These are phyloP conservation scores for Sarcophilus harrisii DNA, from an alignment of 2,797 vertebrate genomes.

Conservation along the genomic window DNA sequence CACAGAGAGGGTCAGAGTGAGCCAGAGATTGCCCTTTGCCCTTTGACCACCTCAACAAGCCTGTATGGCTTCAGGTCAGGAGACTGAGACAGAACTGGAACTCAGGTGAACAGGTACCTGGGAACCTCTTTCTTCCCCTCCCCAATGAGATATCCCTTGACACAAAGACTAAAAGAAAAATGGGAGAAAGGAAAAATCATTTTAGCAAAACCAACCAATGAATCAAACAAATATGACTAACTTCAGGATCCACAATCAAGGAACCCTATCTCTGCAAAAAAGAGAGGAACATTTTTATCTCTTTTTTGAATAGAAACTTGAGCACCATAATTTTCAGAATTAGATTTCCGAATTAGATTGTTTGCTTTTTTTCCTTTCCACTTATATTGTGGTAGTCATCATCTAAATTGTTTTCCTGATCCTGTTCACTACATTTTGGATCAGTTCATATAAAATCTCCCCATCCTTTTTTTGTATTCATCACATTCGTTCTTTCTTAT, in stretches of 20 bases:
- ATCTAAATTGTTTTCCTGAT: background rate
- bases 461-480: background rate
- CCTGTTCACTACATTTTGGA: background rate
- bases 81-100: background rate
- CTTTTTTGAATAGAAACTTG: background rate
- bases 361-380: background rate
- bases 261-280: background rate
- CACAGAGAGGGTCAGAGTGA: constrained; percentile 28
- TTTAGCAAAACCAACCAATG: background rate
- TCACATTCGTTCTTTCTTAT: background rate
- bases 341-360: background rate
- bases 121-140: background rate
- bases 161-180: background rate
- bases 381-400: background rate
- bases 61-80: background rate
- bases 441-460: background rate
- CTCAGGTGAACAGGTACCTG: background rate
- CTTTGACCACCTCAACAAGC: background rate
- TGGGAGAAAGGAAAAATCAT: background rate
- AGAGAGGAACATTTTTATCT: background rate
- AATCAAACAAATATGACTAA: background rate
- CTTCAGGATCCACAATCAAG: background rate
- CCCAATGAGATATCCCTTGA: background rate
- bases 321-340: background rate
- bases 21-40: background rate